Evolutionary conservation across 1,140 invertebrate species (phyloP).

Genomic region (Bombus waltoni): DNA sequence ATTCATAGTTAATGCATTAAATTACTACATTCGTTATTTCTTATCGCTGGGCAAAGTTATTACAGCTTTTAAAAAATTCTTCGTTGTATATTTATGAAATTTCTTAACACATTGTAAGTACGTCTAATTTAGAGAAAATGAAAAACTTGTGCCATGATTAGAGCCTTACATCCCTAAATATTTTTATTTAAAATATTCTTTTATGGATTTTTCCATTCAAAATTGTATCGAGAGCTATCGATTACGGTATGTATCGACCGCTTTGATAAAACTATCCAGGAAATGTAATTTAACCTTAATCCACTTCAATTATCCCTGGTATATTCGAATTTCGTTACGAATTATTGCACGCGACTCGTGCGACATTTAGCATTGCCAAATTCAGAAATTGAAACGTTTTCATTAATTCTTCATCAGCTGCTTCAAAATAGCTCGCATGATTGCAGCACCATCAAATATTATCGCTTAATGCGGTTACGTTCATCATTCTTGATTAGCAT

Average conservation of each 20-base stretch:
- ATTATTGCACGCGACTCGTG: neutral
- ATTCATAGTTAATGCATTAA: neutral
- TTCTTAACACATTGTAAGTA: neutral
- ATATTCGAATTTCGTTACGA: neutral
- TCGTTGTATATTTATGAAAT: too few species aligned
- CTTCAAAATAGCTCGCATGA: slow-evolving; percentile 7
- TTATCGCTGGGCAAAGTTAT: neutral
- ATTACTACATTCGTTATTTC: neutral
- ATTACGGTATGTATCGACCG: neutral
- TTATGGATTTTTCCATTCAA: too few species aligned
- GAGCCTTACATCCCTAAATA: neutral
- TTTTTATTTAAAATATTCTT: neutral
- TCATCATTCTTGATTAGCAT: slow-evolving; percentile 32
- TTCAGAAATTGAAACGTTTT: neutral
- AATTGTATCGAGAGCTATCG: neutral
- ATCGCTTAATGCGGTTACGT: slow-evolving; percentile 25
- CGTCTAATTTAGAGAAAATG: neutral
- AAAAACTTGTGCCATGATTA: neutral
- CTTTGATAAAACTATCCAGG: neutral
- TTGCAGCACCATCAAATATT: slow-evolving; percentile 13
- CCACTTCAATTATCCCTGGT: slow-evolving; percentile 7
- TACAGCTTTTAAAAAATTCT: neutral
- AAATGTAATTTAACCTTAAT: slow-evolving; percentile 31
- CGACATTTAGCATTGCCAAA: neutral
- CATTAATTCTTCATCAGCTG: neutral